phyloP scores from a whole-genome alignment of 2,113 vertebrate genomes.

The Microtus ochrogaster region DNA sequence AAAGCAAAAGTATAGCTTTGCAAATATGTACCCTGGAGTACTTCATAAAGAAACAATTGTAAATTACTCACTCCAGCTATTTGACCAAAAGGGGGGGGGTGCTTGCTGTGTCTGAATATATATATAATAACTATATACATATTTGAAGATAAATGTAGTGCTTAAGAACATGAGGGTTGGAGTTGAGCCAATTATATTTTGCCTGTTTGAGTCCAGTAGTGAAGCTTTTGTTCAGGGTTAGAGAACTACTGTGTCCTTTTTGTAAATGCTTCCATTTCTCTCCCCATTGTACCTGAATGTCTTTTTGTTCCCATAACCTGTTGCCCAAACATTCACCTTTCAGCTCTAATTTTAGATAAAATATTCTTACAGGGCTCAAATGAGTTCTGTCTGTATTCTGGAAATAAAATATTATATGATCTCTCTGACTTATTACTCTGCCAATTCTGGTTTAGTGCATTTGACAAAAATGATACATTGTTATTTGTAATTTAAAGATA shows the following conservation, averaged over 20 bases:
- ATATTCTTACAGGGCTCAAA: slow-evolving; percentile 27
- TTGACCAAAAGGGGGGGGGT: not conserved
- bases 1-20: slow-evolving; percentile 38
- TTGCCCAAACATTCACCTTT: slow-evolving; percentile 23
- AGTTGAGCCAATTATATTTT: not conserved
- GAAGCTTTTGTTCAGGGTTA: slow-evolving; percentile 44
- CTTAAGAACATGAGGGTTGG: slow-evolving; percentile 25
- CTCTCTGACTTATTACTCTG: slow-evolving; percentile 44
- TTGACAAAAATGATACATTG: slow-evolving; percentile 28
- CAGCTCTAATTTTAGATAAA: not conserved
- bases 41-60: slow-evolving; percentile 14
- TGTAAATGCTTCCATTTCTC: not conserved
- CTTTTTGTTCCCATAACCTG: not conserved
- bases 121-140: not conserved
- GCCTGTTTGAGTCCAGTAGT: not conserved
- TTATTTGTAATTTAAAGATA: slow-evolving; percentile 66
- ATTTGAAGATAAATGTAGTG: not conserved
- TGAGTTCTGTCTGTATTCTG: slow-evolving; percentile 17
- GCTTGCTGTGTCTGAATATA: not conserved
- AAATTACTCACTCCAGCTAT: slow-evolving; percentile 43
- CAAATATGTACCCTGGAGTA: slow-evolving; percentile 1
- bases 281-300: not conserved
- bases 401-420: slow-evolving; percentile 39
- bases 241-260: not conserved
- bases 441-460: slow-evolving; percentile 55